These are phyloP conservation scores for Alauda arvensis DNA, from an alignment of 2,797 vertebrate species.

Conservation along the genomic window DNA sequence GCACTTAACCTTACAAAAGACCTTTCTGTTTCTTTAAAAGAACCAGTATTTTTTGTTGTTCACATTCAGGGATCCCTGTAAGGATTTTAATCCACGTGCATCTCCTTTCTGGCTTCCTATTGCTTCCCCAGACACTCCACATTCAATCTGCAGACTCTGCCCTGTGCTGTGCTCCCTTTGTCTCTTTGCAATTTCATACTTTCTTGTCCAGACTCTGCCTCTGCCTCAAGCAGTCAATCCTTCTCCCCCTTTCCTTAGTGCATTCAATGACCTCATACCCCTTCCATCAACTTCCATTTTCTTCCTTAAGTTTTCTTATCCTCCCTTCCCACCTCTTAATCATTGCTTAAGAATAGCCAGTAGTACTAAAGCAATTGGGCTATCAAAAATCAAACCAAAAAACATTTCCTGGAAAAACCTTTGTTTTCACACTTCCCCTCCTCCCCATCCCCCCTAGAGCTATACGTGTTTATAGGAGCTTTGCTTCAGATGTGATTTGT, in stretches of 20 bases:
- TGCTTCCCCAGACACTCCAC: not conserved
- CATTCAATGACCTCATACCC: not conserved
- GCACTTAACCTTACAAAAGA: not conserved
- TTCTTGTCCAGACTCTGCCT: conserved; percentile 3
- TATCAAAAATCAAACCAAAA: not conserved
- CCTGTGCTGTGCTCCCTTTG: not conserved
- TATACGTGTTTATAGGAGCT: not conserved
- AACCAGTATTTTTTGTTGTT: not conserved
- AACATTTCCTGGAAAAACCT: not conserved
- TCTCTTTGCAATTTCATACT: not conserved
- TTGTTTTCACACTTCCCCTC: not conserved
- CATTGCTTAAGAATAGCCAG: not conserved
- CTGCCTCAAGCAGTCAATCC: not conserved
- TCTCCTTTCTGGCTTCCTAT: not conserved
- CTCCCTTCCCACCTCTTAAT: not conserved
- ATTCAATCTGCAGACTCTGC: not conserved
- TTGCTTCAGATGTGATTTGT: conserved; percentile 7
- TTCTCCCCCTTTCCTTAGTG: not conserved
- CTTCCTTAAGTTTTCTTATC: not conserved
- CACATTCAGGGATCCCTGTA: not conserved
- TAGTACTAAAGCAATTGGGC: not conserved
- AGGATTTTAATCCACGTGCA: not conserved
- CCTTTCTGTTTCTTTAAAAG: not conserved
- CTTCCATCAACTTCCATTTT: conserved; percentile 1
- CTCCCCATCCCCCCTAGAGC: rapidly evolving